These are phyloP conservation scores for Lytechinus pictus DNA, from an alignment of 35 echinoderm and acorn worm species.

Conservation along the genomic window DNA sequence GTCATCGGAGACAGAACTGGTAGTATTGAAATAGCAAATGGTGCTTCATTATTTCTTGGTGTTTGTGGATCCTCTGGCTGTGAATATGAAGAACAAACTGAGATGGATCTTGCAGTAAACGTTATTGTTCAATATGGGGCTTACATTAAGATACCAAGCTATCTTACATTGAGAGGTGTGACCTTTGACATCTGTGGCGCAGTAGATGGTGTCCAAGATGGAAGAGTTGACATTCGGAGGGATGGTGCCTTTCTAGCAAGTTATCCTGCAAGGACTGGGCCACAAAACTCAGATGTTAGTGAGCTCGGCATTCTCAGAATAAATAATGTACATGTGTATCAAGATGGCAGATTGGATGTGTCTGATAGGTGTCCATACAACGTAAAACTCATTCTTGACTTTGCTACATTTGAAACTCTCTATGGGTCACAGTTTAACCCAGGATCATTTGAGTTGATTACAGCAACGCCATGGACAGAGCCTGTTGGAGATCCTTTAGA, in stretches of 20 bases:
- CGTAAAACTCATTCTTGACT: slow-evolving; percentile 47
- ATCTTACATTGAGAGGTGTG: slow-evolving; percentile 61
- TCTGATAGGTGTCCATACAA: slow-evolving; percentile 44
- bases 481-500: background rate
- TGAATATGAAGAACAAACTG: slow-evolving; percentile 27
- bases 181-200: slow-evolving; percentile 76
- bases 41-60: slow-evolving; percentile 42
- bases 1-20: slow-evolving; percentile 64
- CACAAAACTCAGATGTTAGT: background rate
- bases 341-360: slow-evolving; percentile 52
- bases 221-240: slow-evolving; percentile 44
- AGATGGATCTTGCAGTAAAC: slow-evolving; percentile 57
- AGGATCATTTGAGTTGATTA: slow-evolving; percentile 50
- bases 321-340: slow-evolving; percentile 51
- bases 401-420: slow-evolving; percentile 35
- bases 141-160: slow-evolving; percentile 48
- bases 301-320: slow-evolving; percentile 51
- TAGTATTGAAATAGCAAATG: background rate
- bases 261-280: slow-evolving; percentile 63
- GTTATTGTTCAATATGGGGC: slow-evolving; percentile 40
- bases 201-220: slow-evolving; percentile 61
- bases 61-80: slow-evolving; percentile 66
- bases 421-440: slow-evolving; percentile 42
- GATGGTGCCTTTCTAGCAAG: slow-evolving; percentile 65
- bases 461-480: background rate